A percentile compares a stretch with the other conserved stretches of the same genome.
phyloP scores from a whole-genome alignment of 2,888 invertebrate genomes.

The Scaeva pyrastri region DNA sequence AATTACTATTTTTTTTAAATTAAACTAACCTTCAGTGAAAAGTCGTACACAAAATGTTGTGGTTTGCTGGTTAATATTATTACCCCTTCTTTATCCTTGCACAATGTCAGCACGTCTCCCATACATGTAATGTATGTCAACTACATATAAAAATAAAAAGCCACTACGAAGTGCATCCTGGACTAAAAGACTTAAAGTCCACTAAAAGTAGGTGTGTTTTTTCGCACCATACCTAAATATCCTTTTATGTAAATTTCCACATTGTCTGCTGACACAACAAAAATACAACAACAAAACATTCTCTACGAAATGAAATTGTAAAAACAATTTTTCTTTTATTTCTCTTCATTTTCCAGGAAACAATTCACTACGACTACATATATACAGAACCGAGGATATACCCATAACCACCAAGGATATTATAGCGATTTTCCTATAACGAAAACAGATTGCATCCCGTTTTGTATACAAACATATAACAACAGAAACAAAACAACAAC shows the following conservation, averaged over 20 bases:
- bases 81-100: background rate
- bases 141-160: background rate
- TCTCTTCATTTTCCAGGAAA: slow-evolving; percentile 26
- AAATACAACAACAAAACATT: slow-evolving; percentile 5
- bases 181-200: slow-evolving; percentile 57
- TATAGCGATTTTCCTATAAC: slow-evolving; percentile 75
- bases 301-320: slow-evolving; percentile 40
- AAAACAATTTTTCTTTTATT: slow-evolving; percentile 38
- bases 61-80: slow-evolving; percentile 50
- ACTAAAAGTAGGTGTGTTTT: slow-evolving; percentile 46
- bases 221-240: slow-evolving; percentile 59
- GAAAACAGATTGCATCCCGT: slow-evolving; percentile 73
- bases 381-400: slow-evolving; percentile 28
- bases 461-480: no score
- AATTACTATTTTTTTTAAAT: no score
- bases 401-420: slow-evolving; percentile 65
- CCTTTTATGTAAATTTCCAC: slow-evolving; percentile 73
- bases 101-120: background rate
- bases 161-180: slow-evolving; percentile 2
- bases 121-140: slow-evolving; percentile 13
- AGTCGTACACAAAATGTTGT: slow-evolving; percentile 25
- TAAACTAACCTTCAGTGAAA: slow-evolving; percentile 54
- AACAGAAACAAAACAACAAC: slow-evolving; percentile 4
- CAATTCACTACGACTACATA: background rate
- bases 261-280: slow-evolving; percentile 47